These are phyloP conservation scores for Atherinomorus stipes DNA, from an alignment of 2,113 vertebrate species.

Conservation along the genomic window DNA sequence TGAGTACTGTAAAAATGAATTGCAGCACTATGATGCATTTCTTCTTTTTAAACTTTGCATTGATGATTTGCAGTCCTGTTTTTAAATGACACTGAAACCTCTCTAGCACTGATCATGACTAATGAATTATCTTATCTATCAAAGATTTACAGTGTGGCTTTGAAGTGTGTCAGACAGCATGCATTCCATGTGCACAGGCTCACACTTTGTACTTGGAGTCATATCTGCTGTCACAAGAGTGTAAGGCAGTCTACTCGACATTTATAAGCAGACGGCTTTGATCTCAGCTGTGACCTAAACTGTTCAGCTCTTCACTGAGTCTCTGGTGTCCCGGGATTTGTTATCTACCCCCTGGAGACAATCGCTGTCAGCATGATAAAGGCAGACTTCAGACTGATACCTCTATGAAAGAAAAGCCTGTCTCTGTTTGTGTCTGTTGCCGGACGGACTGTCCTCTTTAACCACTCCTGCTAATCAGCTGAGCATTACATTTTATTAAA, in stretches of 20 bases:
- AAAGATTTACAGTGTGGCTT: conserved; percentile 7
- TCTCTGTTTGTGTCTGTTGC: background rate
- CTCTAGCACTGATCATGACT: background rate
- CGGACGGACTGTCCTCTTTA: background rate
- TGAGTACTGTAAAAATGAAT: no score
- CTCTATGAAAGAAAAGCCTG: conserved; percentile 14
- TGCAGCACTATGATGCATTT: no score
- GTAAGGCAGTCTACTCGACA: conserved; percentile 9
- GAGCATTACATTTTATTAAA: no score
- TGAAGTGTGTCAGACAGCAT: conserved; percentile 3
- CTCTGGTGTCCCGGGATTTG: conserved; percentile 24
- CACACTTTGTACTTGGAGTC: conserved; percentile 10
- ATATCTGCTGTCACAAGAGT: conserved; percentile 23
- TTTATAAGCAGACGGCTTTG: conserved; percentile 41
- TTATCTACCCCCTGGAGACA: conserved; percentile 29
- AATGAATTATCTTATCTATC: background rate
- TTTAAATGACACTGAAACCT: background rate
- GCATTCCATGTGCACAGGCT: background rate
- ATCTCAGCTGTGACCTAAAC: conserved; percentile 14
- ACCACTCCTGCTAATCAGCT: background rate
- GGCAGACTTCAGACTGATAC: conserved; percentile 25
- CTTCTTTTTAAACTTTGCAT: background rate
- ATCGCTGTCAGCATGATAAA: conserved; percentile 22
- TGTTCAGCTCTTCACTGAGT: conserved; percentile 18
- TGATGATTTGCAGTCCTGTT: background rate